Conservation (phyloP, 1,140 invertebrate genomes). For the Pseudomyrmex pallidus region DNA sequence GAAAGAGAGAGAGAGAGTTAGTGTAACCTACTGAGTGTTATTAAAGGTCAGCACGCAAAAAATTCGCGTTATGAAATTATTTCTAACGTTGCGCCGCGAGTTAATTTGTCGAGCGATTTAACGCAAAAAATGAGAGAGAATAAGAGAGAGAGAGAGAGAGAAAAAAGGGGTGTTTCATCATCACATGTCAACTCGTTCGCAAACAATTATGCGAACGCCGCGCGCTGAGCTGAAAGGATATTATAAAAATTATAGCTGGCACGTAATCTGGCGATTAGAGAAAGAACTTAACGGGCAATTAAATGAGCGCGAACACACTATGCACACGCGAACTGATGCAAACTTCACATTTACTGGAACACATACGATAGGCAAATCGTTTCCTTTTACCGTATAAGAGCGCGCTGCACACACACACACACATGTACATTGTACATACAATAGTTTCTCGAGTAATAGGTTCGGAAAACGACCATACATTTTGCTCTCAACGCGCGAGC, state of each 20-base stretch:
- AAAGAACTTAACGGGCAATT: conserved; percentile 19
- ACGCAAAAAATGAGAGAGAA: background rate
- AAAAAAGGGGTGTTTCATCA: too few species aligned
- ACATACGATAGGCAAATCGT: background rate
- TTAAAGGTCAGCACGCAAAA: background rate
- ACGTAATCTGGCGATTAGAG: conserved; percentile 29
- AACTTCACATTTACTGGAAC: conserved; percentile 7
- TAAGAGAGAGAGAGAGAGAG: too few species aligned
- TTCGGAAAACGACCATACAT: too few species aligned
- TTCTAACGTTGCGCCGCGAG: background rate
- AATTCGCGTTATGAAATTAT: background rate
- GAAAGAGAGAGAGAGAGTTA: too few species aligned
- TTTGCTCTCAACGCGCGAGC: too few species aligned
- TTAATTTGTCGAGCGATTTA: background rate
- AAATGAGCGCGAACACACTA: conserved; percentile 14
- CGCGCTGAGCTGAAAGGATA: background rate
- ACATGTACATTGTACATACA: too few species aligned
- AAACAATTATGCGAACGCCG: background rate
- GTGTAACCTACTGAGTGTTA: background rate
- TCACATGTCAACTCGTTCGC: background rate
- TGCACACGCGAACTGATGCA: background rate
- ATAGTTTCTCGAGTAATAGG: too few species aligned
- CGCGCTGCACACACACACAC: too few species aligned
- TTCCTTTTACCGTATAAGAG: background rate
- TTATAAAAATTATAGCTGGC: conserved; percentile 30